Evolutionary conservation across 1,140 invertebrate genomes (phyloP).

Genomic region (Leptinotarsa lineolata): DNA sequence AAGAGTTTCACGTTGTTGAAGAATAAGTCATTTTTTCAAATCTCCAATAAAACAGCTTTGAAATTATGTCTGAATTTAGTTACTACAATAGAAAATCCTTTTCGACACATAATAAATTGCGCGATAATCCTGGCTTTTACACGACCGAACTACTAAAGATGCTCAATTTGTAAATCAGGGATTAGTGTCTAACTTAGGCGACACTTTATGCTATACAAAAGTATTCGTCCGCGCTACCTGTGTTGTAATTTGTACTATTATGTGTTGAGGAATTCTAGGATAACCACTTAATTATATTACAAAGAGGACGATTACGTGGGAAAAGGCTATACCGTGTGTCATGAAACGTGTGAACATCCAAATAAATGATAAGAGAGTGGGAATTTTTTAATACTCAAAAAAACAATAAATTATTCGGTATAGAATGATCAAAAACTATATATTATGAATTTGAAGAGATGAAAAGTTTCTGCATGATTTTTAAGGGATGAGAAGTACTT

Average conservation of each 20-base stretch:
- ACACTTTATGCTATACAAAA: neutral
- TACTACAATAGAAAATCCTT: conserved; percentile 9
- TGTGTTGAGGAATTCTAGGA: neutral
- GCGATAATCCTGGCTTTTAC: conserved; percentile 11
- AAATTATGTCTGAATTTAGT: neutral
- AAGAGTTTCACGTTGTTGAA: neutral
- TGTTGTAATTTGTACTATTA: conserved; percentile 13
- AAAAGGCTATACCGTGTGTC: neutral
- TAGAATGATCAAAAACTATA: too few species aligned
- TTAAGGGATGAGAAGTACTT: too few species aligned
- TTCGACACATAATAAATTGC: conserved; percentile 16
- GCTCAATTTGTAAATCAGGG: conserved; percentile 15
- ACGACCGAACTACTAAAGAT: conserved; percentile 5
- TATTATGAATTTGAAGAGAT: too few species aligned
- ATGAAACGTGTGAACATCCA: neutral
- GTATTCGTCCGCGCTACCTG: neutral
- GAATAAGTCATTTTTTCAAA: neutral
- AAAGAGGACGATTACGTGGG: neutral
- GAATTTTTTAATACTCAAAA: too few species aligned
- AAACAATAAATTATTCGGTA: too few species aligned
- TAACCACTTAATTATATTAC: conserved; percentile 6
- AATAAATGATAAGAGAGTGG: too few species aligned
- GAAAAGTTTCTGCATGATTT: too few species aligned
- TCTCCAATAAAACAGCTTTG: neutral
- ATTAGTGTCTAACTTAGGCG: conserved; percentile 1